Evolutionary conservation across 2,797 vertebrate genomes (phyloP).

Genomic region (Todus mexicanus): DNA sequence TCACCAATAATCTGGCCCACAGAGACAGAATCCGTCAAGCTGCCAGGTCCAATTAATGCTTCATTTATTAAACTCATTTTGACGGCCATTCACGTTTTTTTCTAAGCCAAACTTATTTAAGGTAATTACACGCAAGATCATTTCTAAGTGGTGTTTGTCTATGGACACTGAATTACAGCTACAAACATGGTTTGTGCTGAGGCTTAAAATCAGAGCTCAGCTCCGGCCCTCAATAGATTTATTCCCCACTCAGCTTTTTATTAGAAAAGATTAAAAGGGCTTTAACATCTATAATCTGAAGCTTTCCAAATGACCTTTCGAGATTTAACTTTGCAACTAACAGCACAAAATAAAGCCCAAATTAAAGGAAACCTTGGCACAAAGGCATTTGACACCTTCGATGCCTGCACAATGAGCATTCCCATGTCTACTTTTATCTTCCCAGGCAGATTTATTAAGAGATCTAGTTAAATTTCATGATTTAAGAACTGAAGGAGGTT

Average conservation of each 20-base stretch:
- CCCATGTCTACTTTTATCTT: not conserved
- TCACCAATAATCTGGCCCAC: rapidly evolving
- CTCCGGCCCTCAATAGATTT: not conserved
- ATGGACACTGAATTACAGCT: not conserved
- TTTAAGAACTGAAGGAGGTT: not conserved
- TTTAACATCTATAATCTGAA: slow-evolving; percentile 17
- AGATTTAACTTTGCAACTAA: not conserved
- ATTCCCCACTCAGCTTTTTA: slow-evolving; percentile 31
- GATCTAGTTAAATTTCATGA: not conserved
- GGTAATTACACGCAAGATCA: not conserved
- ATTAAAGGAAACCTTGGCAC: not conserved
- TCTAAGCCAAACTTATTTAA: not conserved
- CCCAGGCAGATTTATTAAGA: not conserved
- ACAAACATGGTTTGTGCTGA: not conserved
- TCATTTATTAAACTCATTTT: not conserved
- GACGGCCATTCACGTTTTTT: not conserved
- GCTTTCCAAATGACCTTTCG: slow-evolving; percentile 30
- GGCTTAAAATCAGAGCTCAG: not conserved
- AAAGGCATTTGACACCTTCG: not conserved
- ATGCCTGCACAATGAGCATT: rapidly evolving
- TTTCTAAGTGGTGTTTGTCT: not conserved
- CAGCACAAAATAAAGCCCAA: not conserved
- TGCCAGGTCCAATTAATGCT: not conserved
- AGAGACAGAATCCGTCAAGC: not conserved
- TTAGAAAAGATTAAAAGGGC: slow-evolving; percentile 45